Evolutionary conservation across 2,888 invertebrate genomes (phyloP), one percentile per base, ranked within the genome.

Genomic region (Caenorhabditis wallacei): DNA sequence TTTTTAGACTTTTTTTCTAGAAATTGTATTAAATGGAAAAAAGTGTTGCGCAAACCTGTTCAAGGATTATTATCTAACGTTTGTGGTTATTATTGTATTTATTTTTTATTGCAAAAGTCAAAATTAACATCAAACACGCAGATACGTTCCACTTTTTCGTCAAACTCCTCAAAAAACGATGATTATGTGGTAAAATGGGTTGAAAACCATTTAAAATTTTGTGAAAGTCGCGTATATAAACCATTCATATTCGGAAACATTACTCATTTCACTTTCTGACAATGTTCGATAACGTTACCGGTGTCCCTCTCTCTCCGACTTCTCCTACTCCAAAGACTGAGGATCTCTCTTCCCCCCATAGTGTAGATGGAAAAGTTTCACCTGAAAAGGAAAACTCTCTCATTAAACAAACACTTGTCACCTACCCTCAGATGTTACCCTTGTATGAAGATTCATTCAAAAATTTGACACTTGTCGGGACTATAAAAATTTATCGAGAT

Each of bases 21-120:
- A 54, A 68, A 68, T n/a, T 68, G 53, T n/a, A n/a, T 53, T 1
- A 30, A 51, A 13, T 66, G 53, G 51, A 66, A 66, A 22, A 66
- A 53, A 53, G 66, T 66, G 1, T 18, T 51, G 13, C 18, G 35
- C 2, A 35, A n/a, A 8, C 66, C 66, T 1, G 22, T 66, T 13
- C 66, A 66, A 37, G 66, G 66, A 7, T 20, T 51, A 2, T 16
- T 66, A 0, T 66, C 66, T 1, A 11, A 66, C 11, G 53, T 66
- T 18, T 66, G n/a, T n/a, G n/a, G n/a, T n/a, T n/a, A n/a, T n/a
- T n/a, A n/a, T n/a, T n/a, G n/a, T n/a, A n/a, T n/a, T 51, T 30
- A 53, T 51, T 0, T 66, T 22, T 20, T 66, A 66, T 37, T 66
- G 66, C 22, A 26, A 57, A 57, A 57, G 35, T 30, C 30, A 1